Evolutionary conservation across 2,888 invertebrate genomes (phyloP), one percentile per base, ranked within the genome.

Genomic region (Rhogogaster chlorosoma): DNA sequence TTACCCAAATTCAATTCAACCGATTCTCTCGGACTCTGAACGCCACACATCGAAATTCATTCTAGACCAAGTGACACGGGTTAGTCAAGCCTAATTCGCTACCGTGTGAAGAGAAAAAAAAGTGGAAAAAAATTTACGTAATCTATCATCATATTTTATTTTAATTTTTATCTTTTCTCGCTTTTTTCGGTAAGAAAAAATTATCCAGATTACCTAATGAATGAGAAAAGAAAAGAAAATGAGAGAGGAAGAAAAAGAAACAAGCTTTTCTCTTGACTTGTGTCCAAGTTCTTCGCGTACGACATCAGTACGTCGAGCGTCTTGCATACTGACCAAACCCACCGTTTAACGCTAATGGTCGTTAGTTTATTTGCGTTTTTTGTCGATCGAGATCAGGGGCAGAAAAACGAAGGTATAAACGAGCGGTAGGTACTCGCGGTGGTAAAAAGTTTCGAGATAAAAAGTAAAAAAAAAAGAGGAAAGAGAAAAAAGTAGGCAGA

Each of bases 1-100:
- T 71, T 67, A 22, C 70, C 45, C 49, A 83, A 83, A 70, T 83
- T 83, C 29, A 83, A 83, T 83, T 83, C 64, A 83, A 71, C 82
- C 45, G 45, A 82, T 82, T 67, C 82, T 38, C n/a, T 18, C 4
- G 38, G n/a, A 18, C 29, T 26, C 4, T 18, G 2, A 71, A 38
- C 36, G 22, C 18, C 36, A 38, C 32, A n/a, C 18, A 38, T 71
- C 38, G 38, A 71, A 71, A n/a, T 71, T 38, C 1, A 71, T 71
- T 38, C 26, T 71, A 36, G 1, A 71, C 36, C 22, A 71, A 29
- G 15, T 26, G 10, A 71, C 71, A 6, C 38, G 32, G 42, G 71
- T 71, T 71, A 71, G 71, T n/a, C 38, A 71, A 71, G 36, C 15
- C 4, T 71, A 42, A 42, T 71, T 71, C n/a, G n/a, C 71, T 26